Conservation (phyloP, 2,113 vertebrate species). For the Shinisaurus crocodilurus region DNA sequence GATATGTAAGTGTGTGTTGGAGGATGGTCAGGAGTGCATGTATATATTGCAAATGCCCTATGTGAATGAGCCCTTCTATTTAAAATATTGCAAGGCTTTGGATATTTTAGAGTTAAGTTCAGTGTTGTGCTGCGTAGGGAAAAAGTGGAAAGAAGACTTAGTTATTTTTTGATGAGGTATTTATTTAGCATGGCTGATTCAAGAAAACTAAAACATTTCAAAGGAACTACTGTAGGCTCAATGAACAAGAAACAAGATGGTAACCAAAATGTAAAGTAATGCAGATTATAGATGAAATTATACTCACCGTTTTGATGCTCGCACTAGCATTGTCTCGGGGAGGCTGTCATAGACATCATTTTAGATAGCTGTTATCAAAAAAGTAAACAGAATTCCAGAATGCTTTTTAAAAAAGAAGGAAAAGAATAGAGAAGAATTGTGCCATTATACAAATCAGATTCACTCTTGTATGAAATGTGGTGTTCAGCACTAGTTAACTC, state of each 20-base stretch:
- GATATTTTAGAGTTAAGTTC: background rate
- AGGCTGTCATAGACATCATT: background rate
- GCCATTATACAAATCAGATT: slow-evolving; percentile 7
- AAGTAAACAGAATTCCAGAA: background rate
- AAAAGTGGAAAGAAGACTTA: background rate
- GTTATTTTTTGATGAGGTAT: no score
- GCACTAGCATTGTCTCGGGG: background rate
- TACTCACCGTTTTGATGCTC: background rate
- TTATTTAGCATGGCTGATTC: background rate
- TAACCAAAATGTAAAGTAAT: background rate
- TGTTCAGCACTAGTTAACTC: background rate
- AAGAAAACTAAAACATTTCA: background rate
- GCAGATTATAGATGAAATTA: background rate
- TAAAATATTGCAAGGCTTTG: background rate
- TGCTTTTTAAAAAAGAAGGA: background rate
- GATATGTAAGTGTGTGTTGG: background rate
- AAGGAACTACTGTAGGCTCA: background rate
- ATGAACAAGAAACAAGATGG: background rate
- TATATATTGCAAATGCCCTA: background rate
- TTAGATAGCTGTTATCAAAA: background rate
- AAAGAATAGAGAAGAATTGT: background rate
- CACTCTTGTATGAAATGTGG: background rate
- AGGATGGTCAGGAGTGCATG: background rate
- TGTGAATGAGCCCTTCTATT: background rate
- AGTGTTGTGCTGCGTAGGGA: background rate